Evolutionary conservation across 1,140 invertebrate genomes (phyloP).

Genomic region (Ostrea edulis): DNA sequence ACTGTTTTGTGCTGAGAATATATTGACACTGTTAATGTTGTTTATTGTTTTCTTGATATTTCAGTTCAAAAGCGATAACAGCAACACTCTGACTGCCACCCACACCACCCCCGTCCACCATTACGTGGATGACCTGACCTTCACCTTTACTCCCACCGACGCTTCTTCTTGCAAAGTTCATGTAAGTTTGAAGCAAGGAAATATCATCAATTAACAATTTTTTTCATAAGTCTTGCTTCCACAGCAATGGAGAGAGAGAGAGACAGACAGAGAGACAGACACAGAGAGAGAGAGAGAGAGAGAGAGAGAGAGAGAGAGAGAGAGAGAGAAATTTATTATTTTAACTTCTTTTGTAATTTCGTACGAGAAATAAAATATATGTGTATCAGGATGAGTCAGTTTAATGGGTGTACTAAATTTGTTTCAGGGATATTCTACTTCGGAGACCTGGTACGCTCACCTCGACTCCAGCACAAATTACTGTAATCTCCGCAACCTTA

Average conservation of each 20-base stretch:
- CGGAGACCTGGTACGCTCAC: slow-evolving; percentile 80
- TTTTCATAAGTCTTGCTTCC: no score
- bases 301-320: no score
- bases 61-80: slow-evolving; percentile 9
- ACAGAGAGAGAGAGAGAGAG: no score
- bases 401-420: no score
- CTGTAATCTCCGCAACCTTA: slow-evolving; percentile 81
- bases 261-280: no score
- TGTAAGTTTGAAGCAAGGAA: slow-evolving; percentile 60
- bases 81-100: slow-evolving; percentile 69
- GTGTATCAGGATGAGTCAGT: no score
- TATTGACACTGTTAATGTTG: not conserved
- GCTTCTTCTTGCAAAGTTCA: slow-evolving; percentile 73
- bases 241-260: no score
- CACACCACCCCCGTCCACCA: slow-evolving; percentile 78
- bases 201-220: not conserved
- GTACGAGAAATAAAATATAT: no score
- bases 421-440: slow-evolving; percentile 78
- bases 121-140: slow-evolving; percentile 79
- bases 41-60: not conserved
- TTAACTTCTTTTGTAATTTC: no score
- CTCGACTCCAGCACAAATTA: slow-evolving; percentile 82
- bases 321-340: no score
- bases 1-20: no score
- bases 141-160: slow-evolving; percentile 70